Base-by-base conservation (phyloP, 37 sponge, comb jelly and placozoan genomes). In the Petrosia ficiformis region DNA sequence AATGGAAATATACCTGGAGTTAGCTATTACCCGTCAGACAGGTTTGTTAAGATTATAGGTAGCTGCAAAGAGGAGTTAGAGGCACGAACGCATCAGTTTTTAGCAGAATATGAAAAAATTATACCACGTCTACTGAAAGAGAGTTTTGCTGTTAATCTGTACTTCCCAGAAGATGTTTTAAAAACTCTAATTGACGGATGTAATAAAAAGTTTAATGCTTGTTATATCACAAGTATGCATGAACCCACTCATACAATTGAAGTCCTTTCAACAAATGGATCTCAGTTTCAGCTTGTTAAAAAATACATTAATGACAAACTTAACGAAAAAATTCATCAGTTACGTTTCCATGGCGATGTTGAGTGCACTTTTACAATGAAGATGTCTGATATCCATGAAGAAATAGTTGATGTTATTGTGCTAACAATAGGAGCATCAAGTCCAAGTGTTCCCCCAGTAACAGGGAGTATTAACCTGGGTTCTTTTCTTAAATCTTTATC, bases 371-470 rank as follows among this genome's bases (percentile, higher is more conserved):
- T 91, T 4, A 78, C 80, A 26, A 58, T 91, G 4, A 85, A 78
- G 75, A 68, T 73, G 37, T 83, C 61, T 26, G 39, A 77, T 71
- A 72, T 91, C 1, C 67, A 73, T 24, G 39, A 74, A 35, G 87
- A 91, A 48, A 31, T 86, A n/a, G 86, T 79, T 6, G 82, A 77
- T 56, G 72, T 77, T 2, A 86, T 91, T 44, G 92, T 91, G 37
- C 82, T 81, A 70, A 76, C 92, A 58, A 87, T 86, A 1, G 86
- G 86, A 70, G 66, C 37, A 3, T 21, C 32, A n/a, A 75, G 84
- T 1, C 19, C 25, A 24, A 86, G 80, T 40, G 69, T 32, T 30
- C 82, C 78, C 37, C 86, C 86, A 25, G 86, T 91, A 2, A 83
- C 87, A 2, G 65, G 31, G 28, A 83, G 83, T 24, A 74, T 91